Evolutionary conservation across 2,113 vertebrate species (phyloP).

Genomic region (Chionis minor): DNA sequence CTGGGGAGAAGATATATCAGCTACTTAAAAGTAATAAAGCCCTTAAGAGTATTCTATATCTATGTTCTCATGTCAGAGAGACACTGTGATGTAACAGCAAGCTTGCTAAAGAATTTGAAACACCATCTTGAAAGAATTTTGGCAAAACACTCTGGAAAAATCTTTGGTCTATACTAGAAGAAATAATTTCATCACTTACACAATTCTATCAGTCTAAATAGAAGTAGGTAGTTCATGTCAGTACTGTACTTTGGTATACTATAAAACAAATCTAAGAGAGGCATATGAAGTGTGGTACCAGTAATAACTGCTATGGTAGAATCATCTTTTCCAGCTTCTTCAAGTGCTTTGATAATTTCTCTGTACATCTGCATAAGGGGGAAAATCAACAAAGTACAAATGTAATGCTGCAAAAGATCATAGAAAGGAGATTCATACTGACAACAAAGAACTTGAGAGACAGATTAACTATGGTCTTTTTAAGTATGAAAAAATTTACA

Average conservation of each 20-base stretch:
- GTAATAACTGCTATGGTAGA: constrained; percentile 88
- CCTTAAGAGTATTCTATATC: background rate
- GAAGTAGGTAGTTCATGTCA: background rate
- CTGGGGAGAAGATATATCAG: background rate
- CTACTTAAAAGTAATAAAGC: background rate
- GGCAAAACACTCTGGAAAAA: background rate
- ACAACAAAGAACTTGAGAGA: background rate
- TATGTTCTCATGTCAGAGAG: background rate
- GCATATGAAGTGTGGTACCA: constrained; percentile 68
- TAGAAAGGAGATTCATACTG: background rate
- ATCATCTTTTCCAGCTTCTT: constrained; percentile 83
- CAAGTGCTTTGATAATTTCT: constrained; percentile 85
- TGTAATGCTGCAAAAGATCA: background rate
- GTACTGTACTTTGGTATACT: background rate
- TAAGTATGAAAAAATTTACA: background rate
- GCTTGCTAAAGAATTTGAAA: background rate
- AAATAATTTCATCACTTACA: background rate
- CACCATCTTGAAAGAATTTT: background rate
- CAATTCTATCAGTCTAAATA: background rate
- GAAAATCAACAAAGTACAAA: background rate
- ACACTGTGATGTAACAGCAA: background rate
- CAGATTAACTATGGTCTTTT: background rate
- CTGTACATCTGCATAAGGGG: constrained; percentile 85
- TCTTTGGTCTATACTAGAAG: background rate
- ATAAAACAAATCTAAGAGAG: background rate